Percentiles rank a stretch among this genome's conserved stretches.
Conservation (phyloP, 2,113 vertebrate species). For the Lanius ludovicianus region DNA sequence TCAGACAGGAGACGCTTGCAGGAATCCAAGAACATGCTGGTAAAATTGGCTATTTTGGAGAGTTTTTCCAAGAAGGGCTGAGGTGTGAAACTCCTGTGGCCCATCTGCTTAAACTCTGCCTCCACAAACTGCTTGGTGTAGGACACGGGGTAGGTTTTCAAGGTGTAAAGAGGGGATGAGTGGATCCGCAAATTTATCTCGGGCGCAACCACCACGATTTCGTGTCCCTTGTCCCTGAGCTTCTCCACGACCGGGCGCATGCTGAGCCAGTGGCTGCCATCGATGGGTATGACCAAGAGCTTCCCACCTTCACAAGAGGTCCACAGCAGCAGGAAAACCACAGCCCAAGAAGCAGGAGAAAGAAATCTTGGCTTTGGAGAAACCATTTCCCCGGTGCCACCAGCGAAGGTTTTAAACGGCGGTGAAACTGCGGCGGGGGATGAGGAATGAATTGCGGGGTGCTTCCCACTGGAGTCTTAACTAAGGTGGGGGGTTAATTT, state of each 20-base stretch:
- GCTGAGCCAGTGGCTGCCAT: conserved; percentile 87
- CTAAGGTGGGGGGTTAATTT: neutral
- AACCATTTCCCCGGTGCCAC: neutral
- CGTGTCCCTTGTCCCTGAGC: conserved; percentile 78
- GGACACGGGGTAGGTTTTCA: conserved; percentile 71
- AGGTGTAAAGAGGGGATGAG: conserved; percentile 61
- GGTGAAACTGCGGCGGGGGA: neutral
- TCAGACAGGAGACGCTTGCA: conserved; percentile 73
- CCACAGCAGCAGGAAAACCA: neutral
- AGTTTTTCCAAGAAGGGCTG: conserved; percentile 66
- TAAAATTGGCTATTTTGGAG: conserved; percentile 42
- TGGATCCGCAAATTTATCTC: conserved; percentile 73
- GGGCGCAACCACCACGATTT: conserved; percentile 76
- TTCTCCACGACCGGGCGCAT: conserved; percentile 67
- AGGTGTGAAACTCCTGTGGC: neutral
- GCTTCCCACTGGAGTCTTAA: neutral
- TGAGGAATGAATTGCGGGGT: rapidly evolving
- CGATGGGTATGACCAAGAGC: conserved; percentile 83
- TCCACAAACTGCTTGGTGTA: conserved; percentile 69
- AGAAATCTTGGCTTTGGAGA: neutral
- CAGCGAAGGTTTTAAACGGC: neutral
- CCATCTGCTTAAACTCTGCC: conserved; percentile 9
- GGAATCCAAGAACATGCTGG: conserved; percentile 43
- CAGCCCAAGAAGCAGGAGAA: neutral
- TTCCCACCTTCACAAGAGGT: conserved; percentile 63